Evolutionary conservation across 1,140 invertebrate genomes (phyloP).

Genomic region (Pachyrhynchus sulphureomaculatus): DNA sequence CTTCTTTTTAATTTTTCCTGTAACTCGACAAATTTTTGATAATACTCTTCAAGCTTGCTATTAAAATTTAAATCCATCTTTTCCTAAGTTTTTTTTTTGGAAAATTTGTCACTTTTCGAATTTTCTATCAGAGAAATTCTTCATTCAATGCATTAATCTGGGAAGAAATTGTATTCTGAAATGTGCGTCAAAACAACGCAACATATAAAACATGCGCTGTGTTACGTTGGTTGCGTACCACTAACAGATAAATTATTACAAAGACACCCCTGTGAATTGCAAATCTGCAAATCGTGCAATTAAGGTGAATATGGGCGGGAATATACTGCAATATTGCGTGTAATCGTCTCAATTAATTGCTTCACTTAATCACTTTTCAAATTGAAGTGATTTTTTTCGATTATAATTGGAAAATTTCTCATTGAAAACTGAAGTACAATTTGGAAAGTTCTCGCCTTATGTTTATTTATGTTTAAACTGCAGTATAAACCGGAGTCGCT

Average conservation of each 20-base stretch:
- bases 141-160: background rate
- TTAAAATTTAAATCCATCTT: constrained; percentile 23
- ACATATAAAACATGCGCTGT: constrained; percentile 3
- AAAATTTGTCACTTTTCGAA: background rate
- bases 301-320: background rate
- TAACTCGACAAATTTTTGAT: constrained; percentile 45
- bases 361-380: background rate
- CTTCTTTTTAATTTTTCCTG: constrained; percentile 49
- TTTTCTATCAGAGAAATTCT: background rate
- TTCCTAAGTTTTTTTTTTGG: background rate
- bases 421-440: background rate
- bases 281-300: background rate
- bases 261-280: background rate
- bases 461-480: background rate
- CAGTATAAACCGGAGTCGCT: background rate
- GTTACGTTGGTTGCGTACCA: background rate
- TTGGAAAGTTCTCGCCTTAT: no score
- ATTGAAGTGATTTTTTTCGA: background rate
- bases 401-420: background rate
- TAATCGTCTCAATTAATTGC: background rate
- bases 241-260: background rate
- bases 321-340: background rate
- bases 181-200: constrained; percentile 3
- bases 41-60: constrained; percentile 43
- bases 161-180: background rate